Conservation (phyloP, 2,888 invertebrate species). For the Cinara cedri region DNA sequence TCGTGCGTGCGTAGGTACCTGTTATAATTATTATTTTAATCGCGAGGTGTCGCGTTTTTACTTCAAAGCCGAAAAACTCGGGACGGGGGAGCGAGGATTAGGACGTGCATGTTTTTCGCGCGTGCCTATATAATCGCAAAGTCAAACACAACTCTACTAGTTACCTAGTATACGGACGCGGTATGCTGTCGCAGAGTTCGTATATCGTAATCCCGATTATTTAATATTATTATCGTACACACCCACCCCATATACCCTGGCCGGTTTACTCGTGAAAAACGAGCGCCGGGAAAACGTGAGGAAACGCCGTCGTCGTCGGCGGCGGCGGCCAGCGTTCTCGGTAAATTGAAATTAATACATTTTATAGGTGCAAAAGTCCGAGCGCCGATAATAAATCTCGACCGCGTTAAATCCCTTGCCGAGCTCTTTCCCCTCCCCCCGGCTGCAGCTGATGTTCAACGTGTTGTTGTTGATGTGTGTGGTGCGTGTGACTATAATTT, state of each 20-base stretch:
- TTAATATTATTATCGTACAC: constrained; percentile 14
- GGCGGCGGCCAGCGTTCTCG: constrained; percentile 8
- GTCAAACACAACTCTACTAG: too few relatives aligned
- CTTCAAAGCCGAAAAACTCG: too few relatives aligned
- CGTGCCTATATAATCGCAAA: too few relatives aligned
- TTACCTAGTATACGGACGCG: too few relatives aligned
- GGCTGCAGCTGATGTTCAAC: not conserved
- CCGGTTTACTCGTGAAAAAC: constrained; percentile 22
- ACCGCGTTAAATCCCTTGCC: constrained; percentile 31
- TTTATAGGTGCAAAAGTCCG: not conserved
- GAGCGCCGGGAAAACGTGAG: constrained; percentile 5
- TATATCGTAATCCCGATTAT: constrained; percentile 46
- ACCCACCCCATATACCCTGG: too few relatives aligned
- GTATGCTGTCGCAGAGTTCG: not conserved
- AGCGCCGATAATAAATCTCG: constrained; percentile 43
- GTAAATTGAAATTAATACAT: constrained; percentile 47
- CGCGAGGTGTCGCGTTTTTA: too few relatives aligned
- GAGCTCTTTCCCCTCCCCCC: not conserved
- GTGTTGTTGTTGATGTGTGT: not conserved
- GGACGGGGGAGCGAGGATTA: too few relatives aligned
- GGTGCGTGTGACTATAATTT: not conserved
- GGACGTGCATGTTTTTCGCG: not conserved
- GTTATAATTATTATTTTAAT: too few relatives aligned
- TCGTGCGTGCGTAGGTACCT: too few relatives aligned
- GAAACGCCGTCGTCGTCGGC: constrained; percentile 5